A percentile compares a stretch with the other conserved stretches of the same genome.
Conservation (phyloP, 1,140 invertebrate genomes). For the Panagrolaimus sp. region DNA sequence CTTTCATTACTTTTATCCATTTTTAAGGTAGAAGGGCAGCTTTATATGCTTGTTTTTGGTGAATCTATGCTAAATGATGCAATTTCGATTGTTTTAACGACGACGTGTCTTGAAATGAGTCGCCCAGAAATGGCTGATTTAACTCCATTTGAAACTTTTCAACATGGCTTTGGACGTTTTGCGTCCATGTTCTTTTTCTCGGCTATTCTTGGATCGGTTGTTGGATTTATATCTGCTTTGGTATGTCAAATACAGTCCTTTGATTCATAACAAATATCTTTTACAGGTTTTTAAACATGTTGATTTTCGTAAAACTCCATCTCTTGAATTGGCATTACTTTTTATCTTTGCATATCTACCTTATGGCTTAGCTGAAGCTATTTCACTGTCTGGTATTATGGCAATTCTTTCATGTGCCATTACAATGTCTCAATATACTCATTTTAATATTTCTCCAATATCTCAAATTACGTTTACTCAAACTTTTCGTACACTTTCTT, state of each 20-base stretch:
- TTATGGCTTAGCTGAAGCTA: conserved; percentile 92
- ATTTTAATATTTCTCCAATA: conserved; percentile 93
- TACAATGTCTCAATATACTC: conserved; percentile 99
- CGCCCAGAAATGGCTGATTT: conserved; percentile 65
- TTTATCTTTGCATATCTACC: conserved; percentile 95
- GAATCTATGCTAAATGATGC: conserved; percentile 98
- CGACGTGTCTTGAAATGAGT: conserved; percentile 61
- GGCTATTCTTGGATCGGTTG: conserved; percentile 87
- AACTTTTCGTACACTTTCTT: conserved; percentile 91
- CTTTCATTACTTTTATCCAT: too few species aligned
- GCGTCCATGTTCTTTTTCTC: conserved; percentile 97
- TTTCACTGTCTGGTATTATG: conserved; percentile 95
- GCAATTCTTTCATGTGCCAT: conserved; percentile 97
- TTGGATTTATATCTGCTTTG: conserved; percentile 85
- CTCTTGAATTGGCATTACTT: conserved; percentile 95
- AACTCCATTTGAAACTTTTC: conserved; percentile 71
- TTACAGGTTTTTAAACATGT: conserved; percentile 76
- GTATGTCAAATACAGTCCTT: conserved; percentile 60
- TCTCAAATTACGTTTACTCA: conserved; percentile 99
- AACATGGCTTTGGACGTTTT: conserved; percentile 82
- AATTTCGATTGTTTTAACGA: conserved; percentile 81
- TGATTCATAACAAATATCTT: conserved; percentile 25
- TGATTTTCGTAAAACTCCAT: conserved; percentile 91
- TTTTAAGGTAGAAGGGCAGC: conserved; percentile 79
- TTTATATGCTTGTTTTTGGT: conserved; percentile 97